phyloP scores from a whole-genome alignment of 2,113 vertebrate species.

The Elachura formosa region DNA sequence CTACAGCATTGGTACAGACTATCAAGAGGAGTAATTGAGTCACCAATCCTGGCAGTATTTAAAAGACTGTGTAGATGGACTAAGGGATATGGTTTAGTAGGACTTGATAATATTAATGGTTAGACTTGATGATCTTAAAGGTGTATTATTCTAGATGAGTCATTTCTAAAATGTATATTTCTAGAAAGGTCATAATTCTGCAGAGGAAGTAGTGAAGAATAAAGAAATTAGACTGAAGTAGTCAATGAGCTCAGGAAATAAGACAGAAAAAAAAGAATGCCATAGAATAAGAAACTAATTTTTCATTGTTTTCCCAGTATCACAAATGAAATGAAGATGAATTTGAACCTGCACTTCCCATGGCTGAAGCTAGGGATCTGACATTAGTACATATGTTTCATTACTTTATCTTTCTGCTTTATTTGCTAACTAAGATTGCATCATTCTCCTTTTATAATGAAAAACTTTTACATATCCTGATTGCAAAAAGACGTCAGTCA shows the following conservation, averaged over 20 bases:
- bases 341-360: not conserved
- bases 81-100: too few species aligned
- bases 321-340: not conserved
- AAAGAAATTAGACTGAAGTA: constrained; percentile 12
- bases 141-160: not conserved
- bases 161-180: too few species aligned
- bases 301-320: not conserved
- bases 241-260: not conserved
- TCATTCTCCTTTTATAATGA: not conserved
- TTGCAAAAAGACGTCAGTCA: not conserved
- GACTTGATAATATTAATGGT: not conserved
- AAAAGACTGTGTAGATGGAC: not conserved
- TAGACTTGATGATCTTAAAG: not conserved
- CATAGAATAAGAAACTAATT: not conserved
- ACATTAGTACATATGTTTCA: not conserved
- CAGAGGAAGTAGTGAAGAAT: not conserved
- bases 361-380: not conserved
- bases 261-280: not conserved
- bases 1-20: not conserved
- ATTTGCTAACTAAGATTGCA: not conserved
- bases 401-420: not conserved
- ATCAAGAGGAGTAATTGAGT: not conserved
- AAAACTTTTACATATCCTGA: not conserved
- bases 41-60: not conserved
- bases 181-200: not conserved